These are phyloP conservation scores for Nemurella pictetii DNA, from an alignment of 2,888 invertebrate genomes.

Conservation along the genomic window DNA sequence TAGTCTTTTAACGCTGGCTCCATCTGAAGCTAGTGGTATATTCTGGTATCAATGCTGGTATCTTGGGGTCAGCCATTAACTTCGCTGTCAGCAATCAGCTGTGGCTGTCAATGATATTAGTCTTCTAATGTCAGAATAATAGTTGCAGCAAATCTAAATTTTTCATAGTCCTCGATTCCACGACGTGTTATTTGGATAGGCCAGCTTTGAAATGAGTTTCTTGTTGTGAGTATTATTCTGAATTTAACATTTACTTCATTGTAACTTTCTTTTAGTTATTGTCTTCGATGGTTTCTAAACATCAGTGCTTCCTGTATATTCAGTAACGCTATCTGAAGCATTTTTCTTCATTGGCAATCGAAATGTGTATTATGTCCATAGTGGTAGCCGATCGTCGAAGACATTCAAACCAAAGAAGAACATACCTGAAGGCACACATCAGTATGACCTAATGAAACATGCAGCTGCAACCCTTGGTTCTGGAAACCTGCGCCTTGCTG, in stretches of 20 bases:
- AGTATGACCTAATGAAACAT: slow-evolving; percentile 98
- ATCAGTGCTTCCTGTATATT: too few relatives aligned
- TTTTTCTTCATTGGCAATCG: neutral
- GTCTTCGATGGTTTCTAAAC: too few relatives aligned
- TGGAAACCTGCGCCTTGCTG: slow-evolving; percentile 93
- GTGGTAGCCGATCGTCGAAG: slow-evolving; percentile 90
- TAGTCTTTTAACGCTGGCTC: too few relatives aligned
- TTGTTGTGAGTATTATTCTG: slow-evolving; percentile 62
- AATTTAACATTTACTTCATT: neutral
- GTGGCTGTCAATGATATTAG: neutral
- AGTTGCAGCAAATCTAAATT: neutral
- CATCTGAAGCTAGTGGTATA: too few relatives aligned
- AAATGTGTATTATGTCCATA: slow-evolving; percentile 49
- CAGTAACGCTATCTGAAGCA: too few relatives aligned
- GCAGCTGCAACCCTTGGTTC: slow-evolving; percentile 98
- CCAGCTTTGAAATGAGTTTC: slow-evolving; percentile 60
- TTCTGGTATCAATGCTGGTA: too few relatives aligned
- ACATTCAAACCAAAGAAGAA: slow-evolving; percentile 99
- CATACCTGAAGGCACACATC: slow-evolving; percentile 97
- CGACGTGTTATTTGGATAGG: neutral
- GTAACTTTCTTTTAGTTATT: too few relatives aligned
- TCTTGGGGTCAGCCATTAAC: neutral
- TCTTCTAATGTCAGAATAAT: neutral
- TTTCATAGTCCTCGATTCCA: neutral
- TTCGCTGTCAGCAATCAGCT: slow-evolving; percentile 8